Percentiles rank a stretch among this genome's conserved stretches.
Evolutionary conservation across 1,140 invertebrate genomes (phyloP).

Genomic region (Cyclina sinensis): DNA sequence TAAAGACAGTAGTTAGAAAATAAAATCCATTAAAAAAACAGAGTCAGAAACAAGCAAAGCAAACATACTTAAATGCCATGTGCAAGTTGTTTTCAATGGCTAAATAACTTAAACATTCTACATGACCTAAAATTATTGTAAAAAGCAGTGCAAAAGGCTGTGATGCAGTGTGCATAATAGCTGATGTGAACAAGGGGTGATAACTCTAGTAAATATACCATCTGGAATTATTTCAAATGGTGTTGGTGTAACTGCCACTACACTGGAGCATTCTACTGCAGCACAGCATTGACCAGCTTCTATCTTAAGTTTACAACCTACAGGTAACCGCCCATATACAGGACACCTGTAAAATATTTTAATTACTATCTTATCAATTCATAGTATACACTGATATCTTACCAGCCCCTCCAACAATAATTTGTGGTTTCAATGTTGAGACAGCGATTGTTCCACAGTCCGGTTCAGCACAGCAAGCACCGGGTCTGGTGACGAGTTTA

Average conservation of each 20-base stretch:
- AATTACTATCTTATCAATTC: background rate
- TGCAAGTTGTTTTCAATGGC: too few relatives aligned
- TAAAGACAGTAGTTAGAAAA: too few relatives aligned
- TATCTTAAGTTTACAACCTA: background rate
- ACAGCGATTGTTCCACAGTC: conserved; percentile 67
- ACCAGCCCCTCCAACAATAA: conserved; percentile 68
- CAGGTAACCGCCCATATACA: background rate
- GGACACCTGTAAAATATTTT: background rate
- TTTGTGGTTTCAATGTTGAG: conserved; percentile 45
- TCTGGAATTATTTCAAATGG: background rate
- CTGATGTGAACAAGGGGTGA: background rate
- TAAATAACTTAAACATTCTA: too few relatives aligned
- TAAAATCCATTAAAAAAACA: too few relatives aligned
- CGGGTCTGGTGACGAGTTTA: conserved; percentile 68
- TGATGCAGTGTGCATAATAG: background rate
- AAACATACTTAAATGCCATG: too few relatives aligned
- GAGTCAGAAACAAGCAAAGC: too few relatives aligned
- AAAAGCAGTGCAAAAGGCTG: too few relatives aligned
- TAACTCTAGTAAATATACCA: background rate
- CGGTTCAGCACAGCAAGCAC: conserved; percentile 72
- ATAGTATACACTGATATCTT: background rate
- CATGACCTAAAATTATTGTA: too few relatives aligned
- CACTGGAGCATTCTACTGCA: too few relatives aligned
- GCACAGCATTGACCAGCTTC: background rate
- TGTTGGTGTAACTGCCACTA: background rate